Evolutionary conservation across 2,888 invertebrate genomes (phyloP).

Genomic region (Ornithoptera priamus): DNA sequence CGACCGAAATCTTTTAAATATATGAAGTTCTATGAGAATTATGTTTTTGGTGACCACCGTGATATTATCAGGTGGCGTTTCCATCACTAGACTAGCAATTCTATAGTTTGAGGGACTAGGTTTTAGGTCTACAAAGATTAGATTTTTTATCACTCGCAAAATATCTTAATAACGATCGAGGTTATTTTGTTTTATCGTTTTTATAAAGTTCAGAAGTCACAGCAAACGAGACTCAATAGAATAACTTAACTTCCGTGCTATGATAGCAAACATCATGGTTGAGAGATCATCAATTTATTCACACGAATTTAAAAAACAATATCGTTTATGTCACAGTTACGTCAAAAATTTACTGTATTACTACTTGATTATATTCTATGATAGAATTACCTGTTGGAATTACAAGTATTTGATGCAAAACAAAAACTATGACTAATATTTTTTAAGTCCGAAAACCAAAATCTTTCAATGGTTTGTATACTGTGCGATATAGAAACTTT

Average conservation of each 20-base stretch:
- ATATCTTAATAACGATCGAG: background rate
- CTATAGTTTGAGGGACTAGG: too few species aligned
- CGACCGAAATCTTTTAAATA: background rate
- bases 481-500: too few species aligned
- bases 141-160: too few species aligned
- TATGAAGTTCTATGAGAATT: background rate
- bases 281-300: background rate
- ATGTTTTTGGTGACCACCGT: background rate
- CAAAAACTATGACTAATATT: background rate
- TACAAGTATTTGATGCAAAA: background rate
- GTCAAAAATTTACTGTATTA: too few species aligned
- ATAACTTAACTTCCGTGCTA: background rate
- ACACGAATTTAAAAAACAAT: background rate
- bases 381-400: background rate
- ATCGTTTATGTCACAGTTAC: background rate
- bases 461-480: background rate
- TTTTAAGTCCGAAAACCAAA: background rate
- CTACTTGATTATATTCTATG: background rate
- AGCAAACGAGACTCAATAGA: background rate
- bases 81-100: too few species aligned
- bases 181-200: slow-evolving; percentile 2
- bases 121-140: too few species aligned
- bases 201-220: slow-evolving; percentile 3
- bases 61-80: background rate
- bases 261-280: background rate